Base-by-base conservation (phyloP, 2,888 invertebrate species). In the Tipula vernalis region DNA sequence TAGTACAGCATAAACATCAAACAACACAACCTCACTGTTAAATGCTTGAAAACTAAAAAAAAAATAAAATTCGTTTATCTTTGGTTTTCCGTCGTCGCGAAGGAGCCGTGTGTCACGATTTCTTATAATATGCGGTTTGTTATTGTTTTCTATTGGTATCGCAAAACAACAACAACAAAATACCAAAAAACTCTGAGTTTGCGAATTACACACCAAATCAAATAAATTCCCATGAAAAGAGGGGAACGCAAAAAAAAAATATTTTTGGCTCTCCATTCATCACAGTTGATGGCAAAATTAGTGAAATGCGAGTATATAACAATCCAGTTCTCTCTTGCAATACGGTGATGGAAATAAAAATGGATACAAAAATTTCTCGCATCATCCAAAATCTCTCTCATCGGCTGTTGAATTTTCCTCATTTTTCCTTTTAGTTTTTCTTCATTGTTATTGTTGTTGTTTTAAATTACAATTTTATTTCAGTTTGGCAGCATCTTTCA, bases 401-500 rank as follows among this genome's bases (percentile, higher is more conserved):
- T 28, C 10, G 71, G 18, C 28, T 71, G 71, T 71, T 71, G 71
- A 71, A 71, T 71, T 71, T 71, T 71, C 71, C 71, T 28, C 71
- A 71, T 71, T 71, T 71, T 44, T 51, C 15, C 5, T 51, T 71
- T 71, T 18, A 2, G 6, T 18, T 71, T 71, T 71, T 10, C 51
- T 0, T 12, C 51, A 71, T 28, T 71, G 28, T 51, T 51, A 3
- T 51, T 71, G 71, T 71, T 71, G 71, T 71, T 71, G 71, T 71
- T 71, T 71, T 71, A 71, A 71, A 71, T 84, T 84, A n/a, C 39
- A 39, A 39, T 84, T 84, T 39, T 39, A 39, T 39, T 84, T 84
- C 39, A 84, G 84, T 84, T 84, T 84, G 84, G 84, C 84, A 84
- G 84, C 84, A 84, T 84, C 84, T 84, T 84, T 84, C 84, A 84